Evolutionary conservation across 2,113 vertebrate species (phyloP).

Genomic region (Oryctolagus cuniculus): mOryCun1.1 NC_091438.1:155384501-155385000

Average conservation of each 20-base stretch:
- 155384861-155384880: too few species aligned
- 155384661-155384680: rapidly evolving
- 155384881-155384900: too few species aligned
- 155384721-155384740: neutral
- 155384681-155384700: neutral
- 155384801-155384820: neutral
- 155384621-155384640: neutral
- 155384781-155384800: neutral
- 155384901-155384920: too few species aligned
- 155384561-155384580: neutral
- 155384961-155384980: too few species aligned
- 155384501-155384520: too few species aligned
- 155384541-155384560: too few species aligned
- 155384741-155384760: neutral
- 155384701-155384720: neutral
- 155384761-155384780: neutral
- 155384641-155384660: neutral
- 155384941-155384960: too few species aligned
- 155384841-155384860: too few species aligned
- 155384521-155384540: too few species aligned
- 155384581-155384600: neutral
- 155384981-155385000: too few species aligned
- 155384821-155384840: neutral
- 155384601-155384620: neutral
- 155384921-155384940: too few species aligned